Base-by-base conservation (phyloP, 2,888 invertebrate genomes). In the Minunthozetes semirufus region DNA sequence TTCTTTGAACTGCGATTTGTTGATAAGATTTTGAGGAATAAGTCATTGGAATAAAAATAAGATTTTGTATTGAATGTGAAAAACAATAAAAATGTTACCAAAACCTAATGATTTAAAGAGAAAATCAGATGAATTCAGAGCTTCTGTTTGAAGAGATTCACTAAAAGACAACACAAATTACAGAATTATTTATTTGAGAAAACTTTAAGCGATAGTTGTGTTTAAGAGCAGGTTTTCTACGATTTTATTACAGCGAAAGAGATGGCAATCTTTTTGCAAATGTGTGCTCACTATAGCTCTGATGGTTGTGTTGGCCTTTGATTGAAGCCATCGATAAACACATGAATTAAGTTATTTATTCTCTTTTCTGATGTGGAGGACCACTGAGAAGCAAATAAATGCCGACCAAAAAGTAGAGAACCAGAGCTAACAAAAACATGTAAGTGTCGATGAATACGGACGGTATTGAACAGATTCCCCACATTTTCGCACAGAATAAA, bases 371-470 rank as follows among this genome's bases (percentile, higher is more conserved):
- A 46, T 70, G 70, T 48, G 46, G 48, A 48, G 22, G 70, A 25
- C 48, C 70, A 48, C 42, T 48, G 70, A 70, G 48, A 48, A 70
- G 70, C 70, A 70, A 48, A 70, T 70, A 70, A 70, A 70, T 11
- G 70, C 70, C 70, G 19, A 70, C 70, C n/a, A 70, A 5, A 25
- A 70, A 48, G 48, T 70, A 70, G 11, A 70, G 46, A 70, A 70
- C 25, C 48, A 70, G 19, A 70, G 70, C 70, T 19, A 70, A 70
- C 22, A 70, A 25, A 13, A 46, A 70, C 48, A 70, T 22, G 8
- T 70, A 70, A 22, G 70, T 70, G 46, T 70, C 70, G 25, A 70
- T 70, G 48, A 70, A 48, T 25, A 48, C 48, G 8, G 48, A 0
- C 0, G 70, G 70, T 15, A 70, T 8, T 11, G 25, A 48, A 70